Evolutionary conservation across 1,140 invertebrate genomes (phyloP).

Genomic region (Macrobrachium nipponense): DNA sequence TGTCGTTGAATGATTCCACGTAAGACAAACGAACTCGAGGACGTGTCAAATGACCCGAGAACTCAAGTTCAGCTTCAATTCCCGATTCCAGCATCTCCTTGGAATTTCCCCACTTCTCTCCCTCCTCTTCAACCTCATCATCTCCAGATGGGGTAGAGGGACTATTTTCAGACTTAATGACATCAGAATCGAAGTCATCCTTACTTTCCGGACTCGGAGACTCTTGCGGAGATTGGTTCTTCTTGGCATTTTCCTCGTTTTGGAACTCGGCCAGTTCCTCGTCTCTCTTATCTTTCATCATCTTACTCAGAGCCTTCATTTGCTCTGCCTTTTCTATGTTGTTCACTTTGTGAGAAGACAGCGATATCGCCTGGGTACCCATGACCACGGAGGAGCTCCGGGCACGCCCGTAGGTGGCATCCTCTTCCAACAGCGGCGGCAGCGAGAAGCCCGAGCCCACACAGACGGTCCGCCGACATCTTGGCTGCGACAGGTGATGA

Average conservation of each 20-base stretch:
- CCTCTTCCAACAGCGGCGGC: slow-evolving; percentile 38
- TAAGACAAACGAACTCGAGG: slow-evolving; percentile 47
- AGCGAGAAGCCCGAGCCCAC: slow-evolving; percentile 36
- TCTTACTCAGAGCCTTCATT: slow-evolving; percentile 24
- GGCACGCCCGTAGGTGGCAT: neutral
- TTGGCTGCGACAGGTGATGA: slow-evolving; percentile 17
- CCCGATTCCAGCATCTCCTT: slow-evolving; percentile 15
- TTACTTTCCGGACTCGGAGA: neutral
- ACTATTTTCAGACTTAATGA: too few species aligned
- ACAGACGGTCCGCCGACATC: slow-evolving; percentile 44
- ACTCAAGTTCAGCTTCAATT: neutral
- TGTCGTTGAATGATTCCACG: slow-evolving; percentile 1
- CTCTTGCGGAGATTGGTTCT: slow-evolving; percentile 1
- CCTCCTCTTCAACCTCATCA: neutral
- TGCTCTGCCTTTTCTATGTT: slow-evolving; percentile 52
- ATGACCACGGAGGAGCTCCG: slow-evolving; percentile 47
- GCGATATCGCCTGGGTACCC: slow-evolving; percentile 37
- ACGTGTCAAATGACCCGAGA: neutral
- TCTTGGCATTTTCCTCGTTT: slow-evolving; percentile 36
- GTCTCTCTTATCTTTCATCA: neutral
- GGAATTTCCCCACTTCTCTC: neutral
- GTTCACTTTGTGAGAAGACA: slow-evolving; percentile 42
- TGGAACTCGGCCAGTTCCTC: slow-evolving; percentile 14
- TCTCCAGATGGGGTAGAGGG: too few species aligned
- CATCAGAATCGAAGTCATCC: neutral